Conservation (phyloP, 2,888 invertebrate genomes). For the Oxystoma pomonae region DNA sequence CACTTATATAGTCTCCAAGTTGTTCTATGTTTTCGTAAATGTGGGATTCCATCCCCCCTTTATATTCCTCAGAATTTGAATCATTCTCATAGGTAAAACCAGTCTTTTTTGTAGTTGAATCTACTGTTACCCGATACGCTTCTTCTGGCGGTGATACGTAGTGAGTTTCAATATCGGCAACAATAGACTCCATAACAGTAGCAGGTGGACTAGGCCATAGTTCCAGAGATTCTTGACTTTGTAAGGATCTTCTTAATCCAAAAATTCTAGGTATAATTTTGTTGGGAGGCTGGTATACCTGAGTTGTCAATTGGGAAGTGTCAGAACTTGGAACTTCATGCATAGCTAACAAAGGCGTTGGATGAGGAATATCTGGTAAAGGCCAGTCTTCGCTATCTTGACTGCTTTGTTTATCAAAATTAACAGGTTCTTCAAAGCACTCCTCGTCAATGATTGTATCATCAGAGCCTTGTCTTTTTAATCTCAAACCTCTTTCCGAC, state of each 20-base stretch:
- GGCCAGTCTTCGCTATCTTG: slow-evolving; percentile 77
- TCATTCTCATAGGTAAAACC: slow-evolving; percentile 57
- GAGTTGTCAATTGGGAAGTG: slow-evolving; percentile 46
- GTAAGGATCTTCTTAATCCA: slow-evolving; percentile 43
- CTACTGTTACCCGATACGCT: slow-evolving; percentile 71
- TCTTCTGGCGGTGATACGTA: slow-evolving; percentile 76
- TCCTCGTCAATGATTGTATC: slow-evolving; percentile 49
- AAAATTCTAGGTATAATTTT: slow-evolving; percentile 45
- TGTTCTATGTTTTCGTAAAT: slow-evolving; percentile 45
- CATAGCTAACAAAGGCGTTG: slow-evolving; percentile 40
- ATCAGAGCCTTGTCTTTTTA: slow-evolving; percentile 46
- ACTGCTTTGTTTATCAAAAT: slow-evolving; percentile 49
- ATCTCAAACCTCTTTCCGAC: slow-evolving; percentile 44
- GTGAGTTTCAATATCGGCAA: slow-evolving; percentile 77
- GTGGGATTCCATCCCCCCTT: slow-evolving; percentile 51
- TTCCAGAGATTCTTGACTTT: slow-evolving; percentile 67
- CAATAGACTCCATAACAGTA: slow-evolving; percentile 64
- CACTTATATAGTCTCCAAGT: slow-evolving; percentile 41
- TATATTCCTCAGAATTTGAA: slow-evolving; percentile 66
- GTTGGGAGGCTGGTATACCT: slow-evolving; percentile 43
- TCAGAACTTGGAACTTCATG: slow-evolving; percentile 47
- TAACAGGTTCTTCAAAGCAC: slow-evolving; percentile 39
- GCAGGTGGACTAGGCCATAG: slow-evolving; percentile 79
- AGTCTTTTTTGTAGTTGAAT: slow-evolving; percentile 53
- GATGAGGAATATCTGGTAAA: slow-evolving; percentile 62